Base-by-base conservation (phyloP, 2,888 invertebrate species). In the Chrysolina oricalcia region DNA sequence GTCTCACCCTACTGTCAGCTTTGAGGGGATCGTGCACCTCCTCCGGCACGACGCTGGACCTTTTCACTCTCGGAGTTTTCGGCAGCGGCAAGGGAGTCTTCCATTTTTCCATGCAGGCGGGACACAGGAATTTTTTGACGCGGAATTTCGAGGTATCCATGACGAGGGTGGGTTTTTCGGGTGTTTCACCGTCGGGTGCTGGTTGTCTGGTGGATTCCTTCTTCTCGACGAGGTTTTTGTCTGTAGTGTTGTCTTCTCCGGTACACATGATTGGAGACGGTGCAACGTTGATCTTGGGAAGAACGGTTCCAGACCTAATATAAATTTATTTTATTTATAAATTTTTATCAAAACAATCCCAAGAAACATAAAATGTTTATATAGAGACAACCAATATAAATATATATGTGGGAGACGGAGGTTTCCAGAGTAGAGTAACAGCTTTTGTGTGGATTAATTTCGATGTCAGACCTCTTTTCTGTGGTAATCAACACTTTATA, bases 61-160 rank as follows among this genome's bases (percentile, higher is more conserved):
- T 53, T 21, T 68, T 68, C 19, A 68, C 40, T 15, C 21, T 68
- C n/a, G 68, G 68, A 4, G 53, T 68, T 40, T 68, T 68, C 15
- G 68, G 68, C 1, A 41, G 50, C 40, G 68, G 68, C 15, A 68
- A 11, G 13, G 68, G 68, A 5, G 23, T 68, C 40, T 19, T 53
- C 68, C 68, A 68, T 68, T 68, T 68, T 17, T 68, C 56, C 40
- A 40, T 68, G 68, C 68, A 68, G 41, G 68, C 68, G 9, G 50
- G 68, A 56, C 68, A 68, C 0, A 56, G 23, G 19, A 56, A 53
- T 56, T 68, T 50, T 56, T 68, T 68, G 9, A 68, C 48, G 40
- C 48, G 53, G 40, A 53, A 56, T 15, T 68, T 68, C 40, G 11
- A 40, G n/a, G 6, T 53, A 19, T 40, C 48, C 68, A 8, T 15